Conservation (phyloP, 2,113 vertebrate genomes). For the Petrocephalus microphthalmus region DNA sequence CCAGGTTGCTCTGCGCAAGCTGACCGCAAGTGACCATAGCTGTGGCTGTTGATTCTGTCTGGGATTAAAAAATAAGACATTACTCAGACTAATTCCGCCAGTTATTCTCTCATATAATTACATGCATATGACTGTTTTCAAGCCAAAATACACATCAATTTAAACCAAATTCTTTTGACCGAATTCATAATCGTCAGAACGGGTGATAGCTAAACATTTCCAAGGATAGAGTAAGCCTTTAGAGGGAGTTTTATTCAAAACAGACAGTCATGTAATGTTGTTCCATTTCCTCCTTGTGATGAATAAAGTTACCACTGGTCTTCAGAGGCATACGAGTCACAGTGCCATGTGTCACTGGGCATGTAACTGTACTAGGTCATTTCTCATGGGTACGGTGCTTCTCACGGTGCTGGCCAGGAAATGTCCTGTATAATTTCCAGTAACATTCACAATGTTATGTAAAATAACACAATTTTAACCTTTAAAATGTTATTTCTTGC, state of each 20-base stretch:
- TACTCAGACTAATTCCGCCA: conserved; percentile 1
- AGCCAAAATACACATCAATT: conserved; percentile 10
- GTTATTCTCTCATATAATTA: conserved; percentile 14
- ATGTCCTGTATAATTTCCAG: neutral
- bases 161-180: conserved; percentile 7
- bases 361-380: neutral
- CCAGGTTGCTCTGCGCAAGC: neutral
- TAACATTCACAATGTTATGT: neutral
- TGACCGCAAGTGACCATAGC: neutral
- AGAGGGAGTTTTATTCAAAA: neutral
- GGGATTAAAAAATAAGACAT: neutral
- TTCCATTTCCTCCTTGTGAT: conserved; percentile 14
- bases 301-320: conserved; percentile 1
- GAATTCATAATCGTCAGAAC: neutral
- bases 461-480: neutral
- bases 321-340: neutral
- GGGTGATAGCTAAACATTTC: conserved; percentile 12
- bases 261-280: neutral
- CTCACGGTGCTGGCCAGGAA: neutral
- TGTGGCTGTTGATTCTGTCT: neutral
- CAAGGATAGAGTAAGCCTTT: neutral
- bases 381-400: neutral
- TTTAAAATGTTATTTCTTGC: neutral
- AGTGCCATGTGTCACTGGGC: neutral
- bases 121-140: neutral